These are phyloP conservation scores for Gephyroberyx darwinii DNA, from an alignment of 2,797 vertebrate genomes.

Conservation along the genomic window DNA sequence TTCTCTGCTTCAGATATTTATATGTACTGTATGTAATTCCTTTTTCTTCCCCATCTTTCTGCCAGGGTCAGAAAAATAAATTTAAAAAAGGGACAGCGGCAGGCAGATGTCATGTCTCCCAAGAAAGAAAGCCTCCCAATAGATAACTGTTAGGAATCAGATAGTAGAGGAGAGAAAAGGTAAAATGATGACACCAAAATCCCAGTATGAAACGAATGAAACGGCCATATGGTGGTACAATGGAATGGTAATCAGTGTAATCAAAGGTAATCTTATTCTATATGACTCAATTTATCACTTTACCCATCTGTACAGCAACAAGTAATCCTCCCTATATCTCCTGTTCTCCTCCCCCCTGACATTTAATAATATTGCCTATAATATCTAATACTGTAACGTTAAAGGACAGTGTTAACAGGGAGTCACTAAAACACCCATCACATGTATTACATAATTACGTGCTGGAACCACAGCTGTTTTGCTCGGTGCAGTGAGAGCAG, in stretches of 20 bases:
- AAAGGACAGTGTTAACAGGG: background rate
- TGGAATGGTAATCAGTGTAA: background rate
- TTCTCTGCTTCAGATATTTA: constrained; percentile 48
- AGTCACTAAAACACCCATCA: background rate
- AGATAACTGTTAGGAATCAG: constrained; percentile 11
- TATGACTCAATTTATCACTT: background rate
- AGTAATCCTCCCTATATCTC: background rate
- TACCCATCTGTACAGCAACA: background rate
- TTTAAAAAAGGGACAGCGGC: constrained; percentile 4
- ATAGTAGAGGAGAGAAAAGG: background rate
- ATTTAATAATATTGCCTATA: background rate
- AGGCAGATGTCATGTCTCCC: constrained; percentile 23
- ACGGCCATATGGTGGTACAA: background rate
- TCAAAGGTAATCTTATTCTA: background rate
- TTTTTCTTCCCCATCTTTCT: constrained; percentile 8
- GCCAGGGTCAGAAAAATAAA: background rate
- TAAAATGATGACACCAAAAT: background rate
- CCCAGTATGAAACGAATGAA: constrained; percentile 1
- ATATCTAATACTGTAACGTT: background rate
- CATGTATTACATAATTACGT: background rate
- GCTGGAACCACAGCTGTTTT: constrained; percentile 16
- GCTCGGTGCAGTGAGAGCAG: background rate
- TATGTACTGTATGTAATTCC: constrained; percentile 31
- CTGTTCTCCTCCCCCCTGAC: too few species aligned
- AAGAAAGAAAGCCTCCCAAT: background rate